Evolutionary conservation across 2,113 vertebrate species (phyloP), one percentile per base, ranked within the genome.

Genomic region (Zosterops japonicus): DNA sequence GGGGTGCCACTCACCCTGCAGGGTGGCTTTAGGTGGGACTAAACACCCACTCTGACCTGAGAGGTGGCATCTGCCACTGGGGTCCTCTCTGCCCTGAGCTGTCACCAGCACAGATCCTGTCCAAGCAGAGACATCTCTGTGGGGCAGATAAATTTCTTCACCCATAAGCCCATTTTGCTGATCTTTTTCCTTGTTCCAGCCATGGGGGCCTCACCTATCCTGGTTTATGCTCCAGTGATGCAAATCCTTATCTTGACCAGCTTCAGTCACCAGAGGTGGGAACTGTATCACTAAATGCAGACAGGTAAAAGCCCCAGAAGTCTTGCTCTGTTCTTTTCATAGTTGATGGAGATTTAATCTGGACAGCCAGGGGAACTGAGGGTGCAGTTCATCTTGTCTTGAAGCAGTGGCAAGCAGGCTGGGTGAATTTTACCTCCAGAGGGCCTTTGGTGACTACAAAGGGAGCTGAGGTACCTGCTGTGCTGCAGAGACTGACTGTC

Each of bases 341-440:
- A 69, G 50, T 46, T 61, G 88, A 61, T 91, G 88, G 75, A 88
- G 75, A 72, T 80, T 39, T 88, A 88, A 91, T 57, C 53, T 83
- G 29, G 61, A 80, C 50, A 83, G 46, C 9, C 53, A 92, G 53
- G 56, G 50, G 39, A 87, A 52, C 53, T 68, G 39, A 89, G 31
- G 47, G 49, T 84, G 81, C 65, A 84, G 72, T 44, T 96, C 72
- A 15, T 67, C 39, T 78, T 91, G 50, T 72, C 82, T 91, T 71
- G 75, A 64, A 93, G 69, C 52, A 83, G 39, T 46, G 79, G 53
- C 25, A 68, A 72, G 79, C 57, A 87, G 44, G 19, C 50, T 82
- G 67, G 31, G 63, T 83, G 79, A 83, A 93, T 29, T 90, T 90
- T 67, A 70, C 61, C 71, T 96, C 88, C 71, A 83, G 90, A 91